These are phyloP conservation scores for Poeciliopsis paucimaculata DNA, from an alignment of 2,797 vertebrate species.

Conservation along the genomic window DNA sequence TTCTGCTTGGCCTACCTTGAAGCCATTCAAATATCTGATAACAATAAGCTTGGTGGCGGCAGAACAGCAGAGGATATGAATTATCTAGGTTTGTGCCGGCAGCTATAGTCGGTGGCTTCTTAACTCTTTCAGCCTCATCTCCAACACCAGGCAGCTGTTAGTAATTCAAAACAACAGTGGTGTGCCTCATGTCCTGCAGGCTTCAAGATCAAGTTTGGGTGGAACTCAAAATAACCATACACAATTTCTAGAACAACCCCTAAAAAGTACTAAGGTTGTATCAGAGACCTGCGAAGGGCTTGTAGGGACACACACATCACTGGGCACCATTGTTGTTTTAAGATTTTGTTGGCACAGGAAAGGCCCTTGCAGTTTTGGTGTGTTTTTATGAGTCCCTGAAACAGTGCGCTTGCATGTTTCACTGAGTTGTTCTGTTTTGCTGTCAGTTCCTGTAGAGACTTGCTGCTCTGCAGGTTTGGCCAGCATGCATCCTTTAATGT, in stretches of 20 bases:
- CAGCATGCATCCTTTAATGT: slow-evolving; percentile 51
- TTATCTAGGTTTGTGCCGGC: slow-evolving; percentile 65
- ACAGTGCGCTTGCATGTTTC: slow-evolving; percentile 15
- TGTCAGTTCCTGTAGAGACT: slow-evolving; percentile 38
- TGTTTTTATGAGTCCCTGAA: slow-evolving; percentile 15
- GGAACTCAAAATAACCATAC: slow-evolving; percentile 63
- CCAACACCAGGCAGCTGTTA: slow-evolving; percentile 73
- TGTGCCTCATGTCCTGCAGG: slow-evolving; percentile 69
- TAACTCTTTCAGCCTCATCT: slow-evolving; percentile 71
- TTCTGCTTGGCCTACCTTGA: slow-evolving; percentile 45
- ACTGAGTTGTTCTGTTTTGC: slow-evolving; percentile 26
- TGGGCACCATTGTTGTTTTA: slow-evolving; percentile 46
- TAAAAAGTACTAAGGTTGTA: slow-evolving; percentile 29
- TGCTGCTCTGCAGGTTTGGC: slow-evolving; percentile 46
- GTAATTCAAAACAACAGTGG: slow-evolving; percentile 76
- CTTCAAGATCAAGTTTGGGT: slow-evolving; percentile 67
- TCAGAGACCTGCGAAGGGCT: slow-evolving; percentile 44
- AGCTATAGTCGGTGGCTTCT: slow-evolving; percentile 68
- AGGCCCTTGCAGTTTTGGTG: slow-evolving; percentile 35
- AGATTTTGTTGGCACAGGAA: slow-evolving; percentile 42
- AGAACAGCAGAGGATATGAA: slow-evolving; percentile 56
- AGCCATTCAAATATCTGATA: slow-evolving; percentile 45
- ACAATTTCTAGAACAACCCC: slow-evolving; percentile 29
- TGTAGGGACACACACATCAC: slow-evolving; percentile 49
- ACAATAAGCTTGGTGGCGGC: slow-evolving; percentile 53